Evolutionary conservation across 2,888 invertebrate genomes (phyloP), one percentile per base, ranked within the genome.

Genomic region (Tenodera sinensis): DNA sequence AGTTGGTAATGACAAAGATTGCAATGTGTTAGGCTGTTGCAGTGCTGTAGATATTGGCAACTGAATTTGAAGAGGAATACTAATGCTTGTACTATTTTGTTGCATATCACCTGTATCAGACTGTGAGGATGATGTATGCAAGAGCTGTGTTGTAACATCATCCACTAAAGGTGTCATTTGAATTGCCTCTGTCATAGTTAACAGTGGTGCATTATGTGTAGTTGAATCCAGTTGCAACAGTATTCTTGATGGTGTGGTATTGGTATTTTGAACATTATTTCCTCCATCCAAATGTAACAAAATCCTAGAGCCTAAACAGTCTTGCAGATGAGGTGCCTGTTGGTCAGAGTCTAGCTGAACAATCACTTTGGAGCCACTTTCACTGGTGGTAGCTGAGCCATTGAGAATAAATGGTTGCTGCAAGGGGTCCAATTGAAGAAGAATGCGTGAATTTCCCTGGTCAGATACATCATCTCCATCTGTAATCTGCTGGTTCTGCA

Each of bases 1-100:
- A 20, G 83, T 85, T 25, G 54, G 88, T 20, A 88, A 84, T 25
- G 88, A 34, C 12, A 88, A 27, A 2, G 88, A 84, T 71, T 88
- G 84, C 28, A 88, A 30, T 42, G 88, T 81, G 2, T 42, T 30
- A 28, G 81, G 20, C n/a, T 47, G 71, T 42, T 82, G 47, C 20
- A 84, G 85, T 28, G 85, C 85, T n/a, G 88, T 27, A 27, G 88
- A 88, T 30, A 88, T 30, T 9, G 88, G 88, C n/a, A 88, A 28
- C 42, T 88, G 88, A 81, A 88, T 88, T 20, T 88, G 88, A 9
- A 88, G 47, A n/a, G 88, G 88, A 14, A 88, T 54, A n/a, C 30
- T 28, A 30, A 27, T 88, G 28, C 81, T 84, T 30, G 85, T 28
- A 34, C 34, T 42, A 82, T 28, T 71, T 30, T n/a, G 27, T 81